Evolutionary conservation across 2,888 invertebrate genomes (phyloP).

Genomic region (Drosophila maculinotata): DNA sequence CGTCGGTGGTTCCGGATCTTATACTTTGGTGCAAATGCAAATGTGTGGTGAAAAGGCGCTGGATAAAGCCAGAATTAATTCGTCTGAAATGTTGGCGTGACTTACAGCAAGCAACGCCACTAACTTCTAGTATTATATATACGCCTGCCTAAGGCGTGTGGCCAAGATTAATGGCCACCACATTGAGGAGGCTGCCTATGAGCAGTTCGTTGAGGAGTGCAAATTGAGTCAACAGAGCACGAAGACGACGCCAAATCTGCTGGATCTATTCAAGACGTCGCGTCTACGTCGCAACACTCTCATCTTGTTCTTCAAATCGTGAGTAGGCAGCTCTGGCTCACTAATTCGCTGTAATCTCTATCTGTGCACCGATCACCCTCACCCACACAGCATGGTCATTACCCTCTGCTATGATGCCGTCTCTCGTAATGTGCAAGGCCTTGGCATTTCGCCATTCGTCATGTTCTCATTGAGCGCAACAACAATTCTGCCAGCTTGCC

Average conservation of each 20-base stretch:
- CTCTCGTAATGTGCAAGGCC: conserved; percentile 87
- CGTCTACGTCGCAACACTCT: conserved; percentile 86
- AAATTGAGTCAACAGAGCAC: conserved; percentile 61
- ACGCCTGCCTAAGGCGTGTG: conserved; percentile 85
- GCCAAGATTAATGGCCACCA: conserved; percentile 86
- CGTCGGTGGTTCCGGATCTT: conserved; percentile 41
- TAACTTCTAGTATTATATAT: conserved; percentile 47
- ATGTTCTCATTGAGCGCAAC: conserved; percentile 87
- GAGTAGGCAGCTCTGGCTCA: conserved; percentile 74
- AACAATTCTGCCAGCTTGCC: conserved; percentile 87
- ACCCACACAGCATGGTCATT: conserved; percentile 86
- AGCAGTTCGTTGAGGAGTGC: conserved; percentile 79
- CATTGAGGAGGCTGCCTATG: conserved; percentile 82
- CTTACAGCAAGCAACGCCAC: conserved; percentile 56
- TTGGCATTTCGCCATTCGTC: conserved; percentile 86
- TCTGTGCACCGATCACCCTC: conserved; percentile 15
- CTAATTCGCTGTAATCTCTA: neutral
- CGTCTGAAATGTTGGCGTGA: conserved; percentile 63
- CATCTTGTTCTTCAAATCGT: conserved; percentile 87
- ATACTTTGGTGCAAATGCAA: conserved; percentile 39
- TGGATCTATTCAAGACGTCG: conserved; percentile 86
- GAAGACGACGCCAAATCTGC: conserved; percentile 81
- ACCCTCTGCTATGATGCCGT: conserved; percentile 88
- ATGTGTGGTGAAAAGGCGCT: conserved; percentile 47
- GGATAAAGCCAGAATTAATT: conserved; percentile 43